Conservation (phyloP, 2,113 vertebrate species). For the Leiothrix lutea region DNA sequence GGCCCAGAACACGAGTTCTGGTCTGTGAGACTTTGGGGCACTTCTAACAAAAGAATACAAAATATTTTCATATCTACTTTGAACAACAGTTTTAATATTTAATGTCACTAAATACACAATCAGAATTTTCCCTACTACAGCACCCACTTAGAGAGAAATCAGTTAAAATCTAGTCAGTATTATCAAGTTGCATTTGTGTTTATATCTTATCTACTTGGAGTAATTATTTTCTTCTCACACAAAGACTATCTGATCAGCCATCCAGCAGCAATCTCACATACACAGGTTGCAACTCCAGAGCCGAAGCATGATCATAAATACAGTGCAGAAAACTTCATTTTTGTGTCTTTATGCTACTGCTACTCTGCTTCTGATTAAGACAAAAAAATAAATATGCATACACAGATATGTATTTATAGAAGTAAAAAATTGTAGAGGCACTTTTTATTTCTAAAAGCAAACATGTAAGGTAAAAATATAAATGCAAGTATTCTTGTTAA, state of each 20-base stretch:
- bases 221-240: not conserved
- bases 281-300: not conserved
- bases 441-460: not conserved
- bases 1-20: not conserved
- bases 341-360: not conserved
- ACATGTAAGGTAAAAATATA: not conserved
- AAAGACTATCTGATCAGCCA: not conserved
- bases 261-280: not conserved
- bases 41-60: not conserved
- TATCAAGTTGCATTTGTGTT: not conserved
- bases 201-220: not conserved
- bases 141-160: not conserved
- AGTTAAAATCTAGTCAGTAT: not conserved
- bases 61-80: not conserved
- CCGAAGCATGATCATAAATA: not conserved
- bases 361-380: not conserved
- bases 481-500: not conserved
- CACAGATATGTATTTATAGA: not conserved
- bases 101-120: not conserved
- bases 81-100: not conserved
- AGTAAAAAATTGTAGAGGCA: not conserved
- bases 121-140: not conserved
- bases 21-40: rapidly evolving
- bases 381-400: not conserved
- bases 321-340: not conserved